Evolutionary conservation across 2,888 invertebrate species (phyloP).

Genomic region (Drosophila infuscata): DNA sequence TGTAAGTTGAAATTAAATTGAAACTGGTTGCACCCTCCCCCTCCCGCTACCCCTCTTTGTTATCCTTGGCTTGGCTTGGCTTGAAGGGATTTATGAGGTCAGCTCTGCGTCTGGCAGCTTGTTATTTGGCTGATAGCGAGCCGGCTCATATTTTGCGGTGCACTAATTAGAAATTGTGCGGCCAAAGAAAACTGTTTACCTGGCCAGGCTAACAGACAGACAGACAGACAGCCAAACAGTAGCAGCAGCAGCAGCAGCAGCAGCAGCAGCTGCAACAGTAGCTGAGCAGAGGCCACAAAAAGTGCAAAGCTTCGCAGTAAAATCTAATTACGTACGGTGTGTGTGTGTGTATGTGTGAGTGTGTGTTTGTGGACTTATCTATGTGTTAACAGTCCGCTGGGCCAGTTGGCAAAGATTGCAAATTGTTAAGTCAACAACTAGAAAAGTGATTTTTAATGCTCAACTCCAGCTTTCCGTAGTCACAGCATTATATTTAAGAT

Average conservation of each 20-base stretch:
- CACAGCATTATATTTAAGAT: background rate
- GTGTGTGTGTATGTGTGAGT: too few species aligned
- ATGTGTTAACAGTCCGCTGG: slow-evolving; percentile 54
- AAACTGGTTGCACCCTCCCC: slow-evolving; percentile 42
- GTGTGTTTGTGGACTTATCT: slow-evolving; percentile 48
- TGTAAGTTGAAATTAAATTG: slow-evolving; percentile 80
- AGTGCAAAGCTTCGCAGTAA: slow-evolving; percentile 62
- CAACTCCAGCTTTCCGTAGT: background rate
- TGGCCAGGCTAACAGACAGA: slow-evolving; percentile 21
- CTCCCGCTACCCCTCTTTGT: background rate
- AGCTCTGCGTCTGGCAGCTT: slow-evolving; percentile 30
- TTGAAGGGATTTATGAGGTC: slow-evolving; percentile 59
- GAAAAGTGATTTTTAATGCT: background rate
- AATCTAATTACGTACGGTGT: slow-evolving; percentile 63
- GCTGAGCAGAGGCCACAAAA: slow-evolving; percentile 28
- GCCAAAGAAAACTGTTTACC: slow-evolving; percentile 59
- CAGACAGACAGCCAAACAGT: background rate
- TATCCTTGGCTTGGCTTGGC: slow-evolving; percentile 35
- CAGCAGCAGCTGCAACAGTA: background rate
- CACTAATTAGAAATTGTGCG: slow-evolving; percentile 69
- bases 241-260: background rate
- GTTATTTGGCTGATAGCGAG: slow-evolving; percentile 37
- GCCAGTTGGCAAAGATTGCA: slow-evolving; percentile 1
- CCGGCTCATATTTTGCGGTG: slow-evolving; percentile 68
- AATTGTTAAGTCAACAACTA: slow-evolving; percentile 5